phyloP scores from a whole-genome alignment of 2,113 vertebrate genomes.

The Rhinopomastus cyanomelas region DNA sequence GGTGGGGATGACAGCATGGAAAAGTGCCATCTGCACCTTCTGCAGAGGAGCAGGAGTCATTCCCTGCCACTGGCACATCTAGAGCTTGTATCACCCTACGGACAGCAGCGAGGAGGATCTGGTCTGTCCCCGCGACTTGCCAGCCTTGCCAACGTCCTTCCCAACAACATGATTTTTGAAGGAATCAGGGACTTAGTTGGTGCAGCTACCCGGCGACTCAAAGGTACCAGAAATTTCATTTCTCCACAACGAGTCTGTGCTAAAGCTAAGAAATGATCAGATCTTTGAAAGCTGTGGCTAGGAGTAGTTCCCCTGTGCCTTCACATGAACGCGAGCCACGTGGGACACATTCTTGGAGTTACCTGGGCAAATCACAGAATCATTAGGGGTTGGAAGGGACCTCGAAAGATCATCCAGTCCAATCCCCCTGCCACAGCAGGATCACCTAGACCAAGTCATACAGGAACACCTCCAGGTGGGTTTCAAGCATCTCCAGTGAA shows the following conservation, averaged over 20 bases:
- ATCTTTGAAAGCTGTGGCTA: background rate
- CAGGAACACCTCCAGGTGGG: too few relatives aligned
- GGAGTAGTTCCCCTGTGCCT: background rate
- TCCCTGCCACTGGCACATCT: fast-evolving
- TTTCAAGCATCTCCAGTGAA: too few relatives aligned
- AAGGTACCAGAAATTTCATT: background rate
- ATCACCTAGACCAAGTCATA: too few relatives aligned
- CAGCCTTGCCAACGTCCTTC: background rate
- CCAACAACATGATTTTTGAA: background rate
- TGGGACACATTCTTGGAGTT: background rate
- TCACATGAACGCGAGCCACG: fast-evolving
- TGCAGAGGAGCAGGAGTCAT: fast-evolving
- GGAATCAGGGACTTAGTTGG: background rate
- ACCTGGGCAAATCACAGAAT: too few relatives aligned
- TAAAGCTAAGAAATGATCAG: background rate
- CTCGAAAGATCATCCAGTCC: too few relatives aligned
- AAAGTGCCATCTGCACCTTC: fast-evolving
- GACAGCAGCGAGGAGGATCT: background rate
- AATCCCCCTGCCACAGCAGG: too few relatives aligned
- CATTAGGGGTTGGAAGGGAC: too few relatives aligned
- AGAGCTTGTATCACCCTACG: background rate
- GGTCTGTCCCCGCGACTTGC: background rate
- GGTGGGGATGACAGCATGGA: background rate
- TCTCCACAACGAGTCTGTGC: background rate
- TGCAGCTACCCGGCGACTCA: background rate